A percentile compares a stretch with the other conserved stretches of the same genome.
These are phyloP conservation scores for Caradrina clavipalpis DNA, from an alignment of 2,888 invertebrate species.

Conservation along the genomic window DNA sequence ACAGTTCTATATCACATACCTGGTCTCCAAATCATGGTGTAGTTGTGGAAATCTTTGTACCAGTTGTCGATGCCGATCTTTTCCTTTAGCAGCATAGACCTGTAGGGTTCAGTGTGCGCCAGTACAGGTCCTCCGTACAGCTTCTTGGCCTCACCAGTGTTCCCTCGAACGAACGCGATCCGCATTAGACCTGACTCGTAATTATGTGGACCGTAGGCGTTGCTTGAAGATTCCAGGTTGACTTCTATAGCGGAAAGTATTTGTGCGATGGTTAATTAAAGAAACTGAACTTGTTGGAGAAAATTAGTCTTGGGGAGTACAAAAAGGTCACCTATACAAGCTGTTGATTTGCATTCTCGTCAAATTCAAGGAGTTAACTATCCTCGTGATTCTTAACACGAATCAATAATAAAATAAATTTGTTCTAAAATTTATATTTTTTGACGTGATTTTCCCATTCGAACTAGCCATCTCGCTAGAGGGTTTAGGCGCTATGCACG, in stretches of 20 bases:
- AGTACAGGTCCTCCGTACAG: constrained; percentile 83
- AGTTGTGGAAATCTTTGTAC: constrained; percentile 93
- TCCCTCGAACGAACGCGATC: constrained; percentile 93
- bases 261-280: background rate
- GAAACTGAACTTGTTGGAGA: too few relatives aligned
- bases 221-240: constrained; percentile 92
- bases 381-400: too few relatives aligned
- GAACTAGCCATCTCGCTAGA: too few relatives aligned
- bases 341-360: too few relatives aligned
- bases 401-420: too few relatives aligned
- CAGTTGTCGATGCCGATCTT: constrained; percentile 85
- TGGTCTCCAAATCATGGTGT: constrained; percentile 92
- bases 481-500: too few relatives aligned
- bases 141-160: constrained; percentile 82
- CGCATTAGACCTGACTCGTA: constrained; percentile 94
- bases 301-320: too few relatives aligned
- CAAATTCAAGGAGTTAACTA: too few relatives aligned
- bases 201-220: constrained; percentile 91
- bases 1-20: constrained; percentile 69
- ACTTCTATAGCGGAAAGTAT: constrained; percentile 87
- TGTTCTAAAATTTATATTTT: too few relatives aligned
- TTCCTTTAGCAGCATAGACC: constrained; percentile 78
- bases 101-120: constrained; percentile 83
- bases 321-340: too few relatives aligned
- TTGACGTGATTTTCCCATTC: too few relatives aligned